Evolutionary conservation across 2,113 vertebrate genomes (phyloP).

Genomic region (Guaruba guarouba): DNA sequence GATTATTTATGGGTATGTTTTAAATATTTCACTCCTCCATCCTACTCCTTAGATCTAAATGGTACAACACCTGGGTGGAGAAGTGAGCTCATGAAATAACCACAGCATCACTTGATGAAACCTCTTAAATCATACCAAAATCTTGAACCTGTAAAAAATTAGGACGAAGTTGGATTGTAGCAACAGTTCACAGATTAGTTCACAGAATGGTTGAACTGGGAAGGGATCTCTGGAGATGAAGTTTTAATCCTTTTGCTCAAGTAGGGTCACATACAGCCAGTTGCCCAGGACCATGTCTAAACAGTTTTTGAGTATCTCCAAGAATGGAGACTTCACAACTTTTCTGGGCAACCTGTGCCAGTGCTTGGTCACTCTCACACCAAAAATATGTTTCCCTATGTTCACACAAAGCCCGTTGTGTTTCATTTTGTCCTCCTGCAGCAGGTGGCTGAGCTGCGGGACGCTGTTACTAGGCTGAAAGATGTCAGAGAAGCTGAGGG

Average conservation of each 20-base stretch:
- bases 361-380: background rate
- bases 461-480: too few relatives aligned
- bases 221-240: background rate
- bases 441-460: too few relatives aligned
- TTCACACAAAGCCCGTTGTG: background rate
- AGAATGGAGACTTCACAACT: background rate
- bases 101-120: background rate
- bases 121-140: background rate
- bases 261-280: accelerated
- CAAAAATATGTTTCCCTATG: background rate
- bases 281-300: background rate
- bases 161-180: background rate
- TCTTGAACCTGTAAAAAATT: background rate
- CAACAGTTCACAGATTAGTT: background rate
- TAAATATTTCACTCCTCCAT: background rate
- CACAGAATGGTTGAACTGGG: background rate
- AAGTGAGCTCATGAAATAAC: background rate
- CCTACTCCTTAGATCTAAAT: background rate
- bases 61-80: background rate
- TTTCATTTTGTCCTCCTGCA: background rate
- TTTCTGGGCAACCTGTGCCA: background rate
- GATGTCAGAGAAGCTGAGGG: too few relatives aligned
- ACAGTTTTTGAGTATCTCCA: background rate
- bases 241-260: background rate
- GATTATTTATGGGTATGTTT: constrained; percentile 10